Evolutionary conservation across 2,888 invertebrate genomes (phyloP).

Genomic region (Drosophila sordidula): DNA sequence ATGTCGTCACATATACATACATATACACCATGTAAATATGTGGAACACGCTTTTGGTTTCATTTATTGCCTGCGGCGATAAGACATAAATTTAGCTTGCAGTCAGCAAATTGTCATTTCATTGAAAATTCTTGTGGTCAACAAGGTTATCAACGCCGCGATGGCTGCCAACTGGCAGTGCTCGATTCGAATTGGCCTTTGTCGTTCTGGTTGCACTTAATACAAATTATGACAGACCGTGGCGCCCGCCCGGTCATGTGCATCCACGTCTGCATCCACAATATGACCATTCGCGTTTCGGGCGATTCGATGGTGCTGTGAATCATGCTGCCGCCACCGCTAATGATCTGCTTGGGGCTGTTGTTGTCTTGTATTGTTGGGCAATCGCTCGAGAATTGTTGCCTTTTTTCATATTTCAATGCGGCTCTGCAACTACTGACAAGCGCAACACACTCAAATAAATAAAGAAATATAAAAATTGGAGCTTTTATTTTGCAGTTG

Average conservation of each 20-base stretch:
- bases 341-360: slow-evolving; percentile 58
- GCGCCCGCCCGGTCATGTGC: slow-evolving; percentile 22
- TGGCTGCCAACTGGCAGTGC: slow-evolving; percentile 34
- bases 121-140: slow-evolving; percentile 74
- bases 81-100: slow-evolving; percentile 51
- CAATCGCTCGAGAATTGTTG: slow-evolving; percentile 62
- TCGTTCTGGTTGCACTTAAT: slow-evolving; percentile 38
- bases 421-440: slow-evolving; percentile 56
- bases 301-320: slow-evolving; percentile 46
- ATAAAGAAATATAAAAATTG: slow-evolving; percentile 68
- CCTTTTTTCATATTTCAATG: slow-evolving; percentile 48
- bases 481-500: slow-evolving; percentile 33
- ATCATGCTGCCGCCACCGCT: slow-evolving; percentile 63
- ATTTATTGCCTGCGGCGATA: slow-evolving; percentile 56
- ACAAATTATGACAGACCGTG: slow-evolving; percentile 62
- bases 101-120: slow-evolving; percentile 61
- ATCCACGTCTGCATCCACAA: slow-evolving; percentile 26
- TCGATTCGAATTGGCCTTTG: slow-evolving; percentile 44
- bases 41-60: slow-evolving; percentile 41
- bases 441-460: slow-evolving; percentile 54
- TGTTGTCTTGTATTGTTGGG: slow-evolving; percentile 62
- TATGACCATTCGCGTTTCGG: slow-evolving; percentile 23
- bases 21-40: slow-evolving; percentile 2
- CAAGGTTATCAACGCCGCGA: slow-evolving; percentile 72
- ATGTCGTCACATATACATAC: slow-evolving; percentile 10